Conservation (phyloP, 2,888 invertebrate species). For the Zootermopsis nevadensis region DNA sequence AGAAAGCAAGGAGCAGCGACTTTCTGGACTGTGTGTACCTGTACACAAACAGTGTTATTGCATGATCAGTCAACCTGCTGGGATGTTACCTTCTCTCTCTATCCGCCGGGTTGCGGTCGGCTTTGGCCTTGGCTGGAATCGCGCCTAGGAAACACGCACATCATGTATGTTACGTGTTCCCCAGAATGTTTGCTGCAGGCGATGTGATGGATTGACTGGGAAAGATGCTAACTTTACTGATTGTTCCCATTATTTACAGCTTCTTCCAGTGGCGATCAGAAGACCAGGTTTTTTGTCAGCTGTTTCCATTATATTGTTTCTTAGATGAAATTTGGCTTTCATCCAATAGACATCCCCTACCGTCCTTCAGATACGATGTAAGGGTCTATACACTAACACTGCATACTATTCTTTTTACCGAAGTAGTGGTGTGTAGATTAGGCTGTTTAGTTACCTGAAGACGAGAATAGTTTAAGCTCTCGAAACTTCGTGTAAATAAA, state of each 20-base stretch:
- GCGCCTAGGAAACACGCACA: background rate
- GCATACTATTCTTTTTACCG: too few species aligned
- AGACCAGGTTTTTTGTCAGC: background rate
- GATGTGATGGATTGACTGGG: background rate
- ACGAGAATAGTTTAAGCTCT: too few species aligned
- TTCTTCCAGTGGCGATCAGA: background rate
- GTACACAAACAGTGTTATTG: background rate
- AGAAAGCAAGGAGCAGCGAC: background rate
- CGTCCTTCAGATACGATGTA: too few species aligned
- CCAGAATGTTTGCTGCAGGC: background rate
- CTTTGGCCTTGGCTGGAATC: constrained; percentile 9
- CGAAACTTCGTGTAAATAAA: too few species aligned
- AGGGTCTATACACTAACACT: too few species aligned
- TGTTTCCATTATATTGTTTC: background rate
- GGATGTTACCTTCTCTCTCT: background rate
- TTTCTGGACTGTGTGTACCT: background rate
- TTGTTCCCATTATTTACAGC: background rate
- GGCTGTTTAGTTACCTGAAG: too few species aligned
- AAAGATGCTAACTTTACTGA: background rate
- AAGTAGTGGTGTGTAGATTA: too few species aligned
- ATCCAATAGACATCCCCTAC: background rate
- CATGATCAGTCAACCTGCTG: constrained; percentile 12
- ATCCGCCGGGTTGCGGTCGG: background rate
- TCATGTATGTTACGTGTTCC: background rate
- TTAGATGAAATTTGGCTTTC: background rate